Base-by-base conservation (phyloP, 2,888 invertebrate genomes). In the Sympetrum striolatum region DNA sequence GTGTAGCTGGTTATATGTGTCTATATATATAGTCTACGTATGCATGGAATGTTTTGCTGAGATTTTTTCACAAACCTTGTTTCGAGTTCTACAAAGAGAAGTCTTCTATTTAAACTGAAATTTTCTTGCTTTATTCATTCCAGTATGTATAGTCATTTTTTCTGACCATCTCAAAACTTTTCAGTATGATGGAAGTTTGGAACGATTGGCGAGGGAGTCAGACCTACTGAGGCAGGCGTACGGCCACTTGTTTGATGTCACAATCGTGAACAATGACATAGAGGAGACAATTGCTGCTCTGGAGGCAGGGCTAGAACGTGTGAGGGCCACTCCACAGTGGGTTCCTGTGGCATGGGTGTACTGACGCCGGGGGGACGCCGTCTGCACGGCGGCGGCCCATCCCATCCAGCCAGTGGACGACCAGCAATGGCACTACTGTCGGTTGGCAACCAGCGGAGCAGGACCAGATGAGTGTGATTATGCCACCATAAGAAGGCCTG, bases 261-360 rank as follows among this genome's bases (percentile, higher is more conserved):
- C 97, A 92, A 98, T 99, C 93, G 98, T 99, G 92, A 99, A 99
- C 96, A 99, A 99, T 95, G 99, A 99, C 95, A 99, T 99, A 92
- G 99, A 99, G 94, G 99, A 99, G 94, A 99, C 99, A 73, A 98
- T 99, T 93, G 96, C 96, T 81, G 97, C 98, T 92, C 95, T 99
- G 92, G 98, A 99, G 94, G 96, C 97, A 92, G 98, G 98, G 37
- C 97, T 99, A 92, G 98, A 98, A 92, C 96, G 97, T 91, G 97
- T 99, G 91, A 97, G 98, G 94, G 97, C 97, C 93, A 97, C 97
- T 92, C 97, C 98, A 73, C 99, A 99, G 94, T 99, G 99, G 99
- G 98, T 99, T 92, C 99, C 99, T 6, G 99, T 99, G 14, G 98
- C 98, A 80, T 99, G 99, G 99, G 98, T 99, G 93, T 98, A 98